Percentiles rank a stretch among this genome's conserved stretches.
phyloP scores from a whole-genome alignment of 2,113 vertebrate species.

The Stigmatopora argus region DNA sequence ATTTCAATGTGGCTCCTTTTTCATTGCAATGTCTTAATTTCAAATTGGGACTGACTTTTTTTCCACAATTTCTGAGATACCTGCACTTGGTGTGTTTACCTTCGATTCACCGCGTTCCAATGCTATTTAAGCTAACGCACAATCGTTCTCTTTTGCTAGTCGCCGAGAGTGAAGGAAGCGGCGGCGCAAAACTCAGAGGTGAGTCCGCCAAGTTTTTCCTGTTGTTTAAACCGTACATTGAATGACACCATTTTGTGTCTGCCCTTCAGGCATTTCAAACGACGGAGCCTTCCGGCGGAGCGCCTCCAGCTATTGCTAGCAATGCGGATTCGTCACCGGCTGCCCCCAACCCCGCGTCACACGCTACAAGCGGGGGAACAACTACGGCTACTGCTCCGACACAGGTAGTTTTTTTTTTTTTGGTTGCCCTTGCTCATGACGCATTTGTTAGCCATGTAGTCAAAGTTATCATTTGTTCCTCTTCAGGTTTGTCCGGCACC shows the following conservation, averaged over 20 bases:
- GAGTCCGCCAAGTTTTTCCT: conserved; percentile 29
- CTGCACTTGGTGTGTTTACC: conserved; percentile 14
- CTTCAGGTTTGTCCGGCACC: conserved; percentile 64
- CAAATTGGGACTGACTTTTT: too few relatives aligned
- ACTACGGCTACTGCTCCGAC: conserved; percentile 35
- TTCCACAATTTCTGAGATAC: background rate
- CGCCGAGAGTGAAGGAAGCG: conserved; percentile 92
- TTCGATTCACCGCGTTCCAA: background rate
- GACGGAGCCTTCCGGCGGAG: conserved; percentile 68
- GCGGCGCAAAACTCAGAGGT: conserved; percentile 85
- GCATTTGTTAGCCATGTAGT: background rate
- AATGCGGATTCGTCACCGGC: conserved; percentile 73
- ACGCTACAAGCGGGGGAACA: conserved; percentile 56
- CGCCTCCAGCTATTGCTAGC: conserved; percentile 74
- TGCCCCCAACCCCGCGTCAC: conserved; percentile 67
- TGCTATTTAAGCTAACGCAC: background rate
- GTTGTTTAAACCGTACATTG: background rate
- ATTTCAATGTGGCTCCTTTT: too few relatives aligned
- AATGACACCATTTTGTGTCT: background rate
- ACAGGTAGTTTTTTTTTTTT: conserved; percentile 38
- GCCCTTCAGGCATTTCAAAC: conserved; percentile 76
- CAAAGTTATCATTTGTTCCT: background rate
- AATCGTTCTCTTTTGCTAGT: conserved; percentile 67
- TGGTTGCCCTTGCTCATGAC: too few relatives aligned
- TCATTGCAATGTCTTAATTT: too few relatives aligned